A percentile compares a stretch with the other conserved stretches of the same genome.
Evolutionary conservation across 2,113 vertebrate species (phyloP).

Genomic region (Aspidoscelis tigris): DNA sequence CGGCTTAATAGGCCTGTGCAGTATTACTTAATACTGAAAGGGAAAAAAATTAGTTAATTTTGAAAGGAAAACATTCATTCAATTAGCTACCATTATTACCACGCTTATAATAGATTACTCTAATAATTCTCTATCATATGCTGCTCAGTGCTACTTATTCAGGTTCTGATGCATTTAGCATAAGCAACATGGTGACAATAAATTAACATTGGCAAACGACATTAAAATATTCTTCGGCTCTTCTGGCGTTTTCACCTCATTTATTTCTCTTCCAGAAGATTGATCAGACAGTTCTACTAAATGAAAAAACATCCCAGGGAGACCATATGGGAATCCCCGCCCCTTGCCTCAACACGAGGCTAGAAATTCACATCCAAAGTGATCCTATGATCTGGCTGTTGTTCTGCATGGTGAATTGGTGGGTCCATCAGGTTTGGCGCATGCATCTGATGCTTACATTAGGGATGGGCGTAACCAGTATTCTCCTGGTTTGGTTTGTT

Average conservation of each 20-base stretch:
- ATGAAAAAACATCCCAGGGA: constrained; percentile 59
- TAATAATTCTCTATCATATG: constrained; percentile 42
- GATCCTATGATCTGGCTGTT: too few species aligned
- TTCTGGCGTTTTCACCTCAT: constrained; percentile 62
- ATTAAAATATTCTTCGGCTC: constrained; percentile 69
- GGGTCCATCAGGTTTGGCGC: too few species aligned
- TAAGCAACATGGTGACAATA: constrained; percentile 58
- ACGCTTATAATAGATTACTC: constrained; percentile 58
- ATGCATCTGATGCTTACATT: too few species aligned
- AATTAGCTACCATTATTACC: constrained; percentile 37
- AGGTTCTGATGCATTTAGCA: constrained; percentile 65
- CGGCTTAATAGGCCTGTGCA: constrained; percentile 5
- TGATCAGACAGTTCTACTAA: constrained; percentile 58
- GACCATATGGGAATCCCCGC: constrained; percentile 7
- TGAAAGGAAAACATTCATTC: constrained; percentile 39
- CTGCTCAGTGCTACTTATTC: constrained; percentile 43
- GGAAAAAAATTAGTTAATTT: constrained; percentile 33
- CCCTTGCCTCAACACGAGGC: constrained; percentile 35
- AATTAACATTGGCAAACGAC: constrained; percentile 69
- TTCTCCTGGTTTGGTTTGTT: too few species aligned
- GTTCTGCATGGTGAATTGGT: too few species aligned
- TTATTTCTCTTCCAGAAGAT: constrained; percentile 56
- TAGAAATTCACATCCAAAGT: constrained; percentile 18
- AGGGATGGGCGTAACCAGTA: too few species aligned
- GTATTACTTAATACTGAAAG: constrained; percentile 48